Evolutionary conservation across 2,797 vertebrate genomes (phyloP), one percentile per base, ranked within the genome.

Genomic region (Spheniscus humboldti): DNA sequence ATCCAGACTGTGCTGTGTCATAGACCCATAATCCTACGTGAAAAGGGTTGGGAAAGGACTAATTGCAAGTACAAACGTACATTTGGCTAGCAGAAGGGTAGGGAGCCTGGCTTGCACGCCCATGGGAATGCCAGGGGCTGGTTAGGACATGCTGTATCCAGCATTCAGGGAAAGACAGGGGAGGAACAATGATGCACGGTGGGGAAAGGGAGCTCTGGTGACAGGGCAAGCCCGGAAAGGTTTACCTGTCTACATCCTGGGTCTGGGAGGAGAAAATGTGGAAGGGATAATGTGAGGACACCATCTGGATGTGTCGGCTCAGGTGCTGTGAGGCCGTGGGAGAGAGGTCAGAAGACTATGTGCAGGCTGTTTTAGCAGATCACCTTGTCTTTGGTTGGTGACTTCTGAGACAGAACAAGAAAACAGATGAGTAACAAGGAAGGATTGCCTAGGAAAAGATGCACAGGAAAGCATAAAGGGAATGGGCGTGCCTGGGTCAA

Each of bases 131-230:
- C n/a, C 37, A 53, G 30, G 18, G 25, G 18, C 45, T 50, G 33
- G 41, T 30, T 60, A 41, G 52, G 72, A 75, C 15, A 8, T 18
- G 71, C 13, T 4, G 1, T 15, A 45, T 52, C 43, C 57, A 13
- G 41, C 39, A 30, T 23, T 13, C 7, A 9, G 35, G 63, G 50
- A 39, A 60, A 59, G 41, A 24, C 1, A 0, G 6, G 23, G 19
- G 15, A 59, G 35, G 33, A 76, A 30, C 7, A 16, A 11, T 1
- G 4, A 5, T 45, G 25, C 18, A 7, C 0, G 0, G 6, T 5
- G 50, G 30, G 43, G 30, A 72, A 60, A 39, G 28, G 62, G 56
- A 83, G 60, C 30, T 79, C 45, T 78, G 39, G 72, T 63, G 55
- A 31, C 50, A 41, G 30, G 20, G 18, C 37, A 72, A 55, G 45